Evolutionary conservation across 2,888 invertebrate genomes (phyloP), one percentile per base, ranked within the genome.

Genomic region (Blastobasis lacticolella): DNA sequence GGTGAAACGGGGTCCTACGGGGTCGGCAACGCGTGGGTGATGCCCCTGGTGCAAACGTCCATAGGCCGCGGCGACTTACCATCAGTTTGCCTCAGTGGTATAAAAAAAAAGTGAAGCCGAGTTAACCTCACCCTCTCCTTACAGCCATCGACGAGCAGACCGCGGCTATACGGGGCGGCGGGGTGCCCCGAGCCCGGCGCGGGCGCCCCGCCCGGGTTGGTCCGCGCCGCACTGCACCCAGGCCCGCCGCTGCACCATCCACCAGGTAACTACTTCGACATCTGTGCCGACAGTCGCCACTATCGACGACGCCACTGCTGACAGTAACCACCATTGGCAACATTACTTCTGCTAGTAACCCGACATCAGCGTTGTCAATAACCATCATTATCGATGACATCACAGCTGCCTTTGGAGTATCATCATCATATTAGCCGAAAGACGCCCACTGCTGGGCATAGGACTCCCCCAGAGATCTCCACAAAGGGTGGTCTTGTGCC

Each of bases 191-290:
- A 23, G 23, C 23, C 23, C 23, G 38, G 57, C 49, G 55, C 60
- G 47, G 50, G 54, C 57, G 10, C 45, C 6, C 6, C 37, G 5
- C 8, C 23, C 43, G 63, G 54, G 48, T 56, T 79, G 5, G 84
- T 85, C 46, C 67, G 83, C 0, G 82, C 82, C 1, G 77, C 84
- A 7, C 63, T 86, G 36, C 58, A 75, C 0, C 72, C 81, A 36
- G 86, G 84, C 0, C 75, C 81, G 0, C 73, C 81, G 6, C 56
- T 85, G 23, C 86, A 84, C 38, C 83, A 83, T 42, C 86, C 86
- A 2, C 81, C 84, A 6, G 83, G 86, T 86, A 38, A 54, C 8
- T 9, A 45, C 45, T 6, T 45, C 41, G 5, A 5, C 37, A 7
- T 23, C 2, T 3, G 23, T 23, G 23, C 23, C 3, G 23, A 23